These are phyloP conservation scores for Amblyjoppa proteus DNA, from an alignment of 2,888 invertebrate species.

Conservation along the genomic window DNA sequence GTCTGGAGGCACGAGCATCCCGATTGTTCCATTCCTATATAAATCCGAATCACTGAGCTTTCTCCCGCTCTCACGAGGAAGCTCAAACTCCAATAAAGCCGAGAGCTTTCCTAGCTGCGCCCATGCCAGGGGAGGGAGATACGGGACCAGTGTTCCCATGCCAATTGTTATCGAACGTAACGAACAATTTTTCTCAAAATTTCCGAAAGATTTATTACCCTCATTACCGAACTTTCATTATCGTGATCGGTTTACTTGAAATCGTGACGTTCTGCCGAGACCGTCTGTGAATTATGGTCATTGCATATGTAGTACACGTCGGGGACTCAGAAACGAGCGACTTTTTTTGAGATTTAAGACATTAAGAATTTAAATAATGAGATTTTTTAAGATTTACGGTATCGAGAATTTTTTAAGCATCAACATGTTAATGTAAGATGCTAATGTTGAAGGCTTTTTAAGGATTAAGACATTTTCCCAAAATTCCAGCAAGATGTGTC, in stretches of 20 bases:
- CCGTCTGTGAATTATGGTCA: background rate
- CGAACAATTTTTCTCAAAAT: conserved; percentile 49
- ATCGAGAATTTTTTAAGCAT: too few relatives aligned
- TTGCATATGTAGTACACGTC: background rate
- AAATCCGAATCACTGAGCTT: conserved; percentile 53
- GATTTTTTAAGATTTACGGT: too few relatives aligned
- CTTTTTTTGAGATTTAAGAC: too few relatives aligned
- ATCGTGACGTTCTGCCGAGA: background rate
- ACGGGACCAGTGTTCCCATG: conserved; percentile 2
- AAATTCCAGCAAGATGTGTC: too few relatives aligned
- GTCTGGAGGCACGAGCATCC: conserved; percentile 49
- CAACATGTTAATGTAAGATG: too few relatives aligned
- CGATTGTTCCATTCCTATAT: conserved; percentile 57
- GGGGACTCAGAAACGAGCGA: background rate
- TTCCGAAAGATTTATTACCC: conserved; percentile 29
- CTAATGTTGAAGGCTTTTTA: too few relatives aligned
- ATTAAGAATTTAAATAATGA: too few relatives aligned
- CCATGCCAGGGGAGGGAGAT: background rate
- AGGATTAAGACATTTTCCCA: too few relatives aligned
- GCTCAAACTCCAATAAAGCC: conserved; percentile 54
- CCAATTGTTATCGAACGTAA: conserved; percentile 59
- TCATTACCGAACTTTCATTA: conserved; percentile 44
- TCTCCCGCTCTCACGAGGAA: conserved; percentile 34
- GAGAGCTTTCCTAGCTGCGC: background rate
- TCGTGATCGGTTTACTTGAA: conserved; percentile 20